A percentile compares a stretch with the other conserved stretches of the same genome.
Conservation (phyloP, 2,797 vertebrate species). For the Kryptopterus vitreolus region DNA sequence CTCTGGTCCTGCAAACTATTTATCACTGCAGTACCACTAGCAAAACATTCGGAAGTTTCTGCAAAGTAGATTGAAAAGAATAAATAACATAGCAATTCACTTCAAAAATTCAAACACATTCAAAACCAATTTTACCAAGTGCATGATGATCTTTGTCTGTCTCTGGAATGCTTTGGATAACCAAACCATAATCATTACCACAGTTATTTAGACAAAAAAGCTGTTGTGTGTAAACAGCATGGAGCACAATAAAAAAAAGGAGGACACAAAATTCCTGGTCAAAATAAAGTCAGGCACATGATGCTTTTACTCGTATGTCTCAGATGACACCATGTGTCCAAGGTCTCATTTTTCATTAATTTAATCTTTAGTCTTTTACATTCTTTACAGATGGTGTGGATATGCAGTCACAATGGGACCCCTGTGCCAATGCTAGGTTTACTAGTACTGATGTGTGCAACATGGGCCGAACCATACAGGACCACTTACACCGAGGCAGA, state of each 20-base stretch:
- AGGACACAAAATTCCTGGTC: not conserved
- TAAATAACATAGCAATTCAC: constrained; percentile 13
- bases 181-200: constrained; percentile 23
- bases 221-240: constrained; percentile 20
- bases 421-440: constrained; percentile 43
- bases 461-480: constrained; percentile 50
- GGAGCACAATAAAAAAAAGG: not conserved
- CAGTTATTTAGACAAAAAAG: constrained; percentile 11
- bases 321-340: not conserved
- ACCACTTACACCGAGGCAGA: constrained; percentile 45
- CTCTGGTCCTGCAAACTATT: not conserved
- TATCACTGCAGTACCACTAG: not conserved
- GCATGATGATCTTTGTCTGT: constrained; percentile 8
- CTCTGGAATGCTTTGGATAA: constrained; percentile 24
- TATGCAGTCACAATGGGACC: not conserved
- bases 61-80: not conserved
- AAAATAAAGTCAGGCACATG: not conserved
- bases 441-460: constrained; percentile 57
- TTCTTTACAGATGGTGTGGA: constrained; percentile 49
- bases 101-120: not conserved
- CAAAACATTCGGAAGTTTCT: not conserved
- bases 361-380: constrained; percentile 17
- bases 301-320: not conserved
- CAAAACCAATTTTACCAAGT: constrained; percentile 2
- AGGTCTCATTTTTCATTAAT: not conserved